phyloP scores from a whole-genome alignment of 2,113 vertebrate genomes.

The Halcyon malimbica region DNA sequence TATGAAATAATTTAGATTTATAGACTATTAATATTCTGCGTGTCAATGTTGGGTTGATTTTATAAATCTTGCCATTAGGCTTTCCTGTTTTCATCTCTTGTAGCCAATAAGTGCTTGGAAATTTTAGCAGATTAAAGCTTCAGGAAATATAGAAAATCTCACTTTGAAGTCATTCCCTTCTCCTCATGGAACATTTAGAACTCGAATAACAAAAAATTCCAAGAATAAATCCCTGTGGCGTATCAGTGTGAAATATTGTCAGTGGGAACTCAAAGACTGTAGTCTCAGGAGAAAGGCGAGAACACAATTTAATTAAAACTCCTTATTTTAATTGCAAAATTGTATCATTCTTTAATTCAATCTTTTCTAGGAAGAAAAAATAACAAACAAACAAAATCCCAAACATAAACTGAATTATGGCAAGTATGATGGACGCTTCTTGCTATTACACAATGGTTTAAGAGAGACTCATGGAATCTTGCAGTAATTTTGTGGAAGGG shows the following conservation, averaged over 20 bases:
- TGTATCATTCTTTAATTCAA: background rate
- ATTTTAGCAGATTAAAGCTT: background rate
- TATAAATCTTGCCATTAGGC: background rate
- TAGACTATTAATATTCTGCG: background rate
- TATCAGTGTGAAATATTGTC: background rate
- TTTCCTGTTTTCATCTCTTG: background rate
- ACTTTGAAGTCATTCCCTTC: background rate
- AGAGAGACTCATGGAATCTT: background rate
- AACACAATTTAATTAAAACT: conserved; percentile 12
- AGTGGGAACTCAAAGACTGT: background rate
- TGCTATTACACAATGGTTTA: background rate
- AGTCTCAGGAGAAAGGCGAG: conserved; percentile 2
- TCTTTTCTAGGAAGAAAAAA: background rate
- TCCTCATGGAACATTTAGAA: background rate
- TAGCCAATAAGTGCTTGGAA: background rate
- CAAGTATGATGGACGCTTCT: background rate
- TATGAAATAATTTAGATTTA: background rate
- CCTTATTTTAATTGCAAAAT: conserved; percentile 35
- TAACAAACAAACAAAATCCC: background rate
- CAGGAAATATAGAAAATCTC: background rate
- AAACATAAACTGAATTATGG: background rate
- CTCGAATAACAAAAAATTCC: background rate
- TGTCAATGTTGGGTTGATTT: background rate
- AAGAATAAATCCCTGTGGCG: background rate
- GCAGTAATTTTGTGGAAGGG: background rate